Evolutionary conservation across 2,797 vertebrate genomes (phyloP), one percentile per base, ranked within the genome.

Genomic region (Odontamblyopus rebecca): DNA sequence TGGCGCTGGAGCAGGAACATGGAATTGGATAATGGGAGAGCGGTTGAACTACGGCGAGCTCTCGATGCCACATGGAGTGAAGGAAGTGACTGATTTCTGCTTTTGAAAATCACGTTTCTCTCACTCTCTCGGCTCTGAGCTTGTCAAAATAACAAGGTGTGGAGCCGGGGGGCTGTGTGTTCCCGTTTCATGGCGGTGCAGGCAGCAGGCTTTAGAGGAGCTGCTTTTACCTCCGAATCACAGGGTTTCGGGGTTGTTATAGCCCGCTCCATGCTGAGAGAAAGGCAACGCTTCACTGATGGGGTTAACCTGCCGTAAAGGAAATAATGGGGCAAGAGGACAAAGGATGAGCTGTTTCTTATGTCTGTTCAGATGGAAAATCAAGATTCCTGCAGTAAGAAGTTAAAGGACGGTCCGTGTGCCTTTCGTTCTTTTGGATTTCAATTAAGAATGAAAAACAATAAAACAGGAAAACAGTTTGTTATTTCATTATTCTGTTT

Each of bases 81-180:
- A 68, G 69, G 11, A 30, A 73, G 81, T 65, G 62, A 82, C 51
- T 72, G 75, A 77, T 79, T 68, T 67, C 63, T 78, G 70, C 72
- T 74, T 85, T 80, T 84, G 62, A 85, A 86, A 85, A 69, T 81
- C 74, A 64, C 82, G 35, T 59, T 72, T 38, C 35, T 51, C 53
- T 19, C 61, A 54, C 69, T 78, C 76, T 74, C 73, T 76, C 80
- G 23, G 23, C 56, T 73, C 75, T 71, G 63, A 84, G 73, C 54
- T 82, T 79, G 80, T 80, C 81, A 77, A 72, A 86, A 86, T 81
- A 86, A 89, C 88, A 91, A 85, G 87, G 75, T 73, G 60, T 82
- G 74, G 65, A 74, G 80, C 84, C 84, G 48, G 69, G 69, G 74
- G 80, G 82, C 79, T 80, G 68, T 70, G 72, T 78, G 79, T 85